phyloP scores from a whole-genome alignment of 2,888 invertebrate genomes.

The Diogma glabrata region DNA sequence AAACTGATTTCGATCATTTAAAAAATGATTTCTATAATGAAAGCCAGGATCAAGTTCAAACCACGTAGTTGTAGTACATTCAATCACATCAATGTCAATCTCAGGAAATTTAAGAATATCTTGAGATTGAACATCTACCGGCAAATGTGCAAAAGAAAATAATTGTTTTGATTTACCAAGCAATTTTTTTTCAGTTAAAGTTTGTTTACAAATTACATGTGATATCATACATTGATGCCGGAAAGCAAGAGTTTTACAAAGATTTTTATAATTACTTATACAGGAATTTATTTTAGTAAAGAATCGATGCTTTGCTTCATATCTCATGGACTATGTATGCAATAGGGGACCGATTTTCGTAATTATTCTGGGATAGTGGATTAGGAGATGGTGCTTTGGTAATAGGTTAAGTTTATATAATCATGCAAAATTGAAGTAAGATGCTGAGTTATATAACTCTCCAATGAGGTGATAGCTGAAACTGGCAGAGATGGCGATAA shows the following conservation, averaged over 20 bases:
- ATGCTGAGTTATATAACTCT: neutral
- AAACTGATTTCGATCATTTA: neutral
- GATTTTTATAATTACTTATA: neutral
- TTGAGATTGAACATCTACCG: neutral
- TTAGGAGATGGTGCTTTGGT: neutral
- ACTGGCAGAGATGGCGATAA: neutral
- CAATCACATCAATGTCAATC: neutral
- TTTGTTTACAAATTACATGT: no score
- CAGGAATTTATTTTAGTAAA: neutral
- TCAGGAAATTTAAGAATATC: neutral
- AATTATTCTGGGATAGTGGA: neutral
- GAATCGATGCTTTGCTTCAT: slow-evolving; percentile 4
- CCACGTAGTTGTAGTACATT: neutral
- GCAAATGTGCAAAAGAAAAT: neutral
- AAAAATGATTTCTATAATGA: neutral
- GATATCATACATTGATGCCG: no score
- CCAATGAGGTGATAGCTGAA: neutral
- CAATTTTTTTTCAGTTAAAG: no score
- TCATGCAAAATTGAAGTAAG: neutral
- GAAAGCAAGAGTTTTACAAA: neutral
- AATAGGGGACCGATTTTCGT: neutral
- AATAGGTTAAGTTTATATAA: neutral
- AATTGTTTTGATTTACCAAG: neutral
- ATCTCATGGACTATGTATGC: neutral
- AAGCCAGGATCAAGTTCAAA: neutral